A percentile compares a stretch with the other conserved stretches of the same genome.
Evolutionary conservation across 2,113 vertebrate species (phyloP).

Genomic region (Petrocephalus microphthalmus): DNA sequence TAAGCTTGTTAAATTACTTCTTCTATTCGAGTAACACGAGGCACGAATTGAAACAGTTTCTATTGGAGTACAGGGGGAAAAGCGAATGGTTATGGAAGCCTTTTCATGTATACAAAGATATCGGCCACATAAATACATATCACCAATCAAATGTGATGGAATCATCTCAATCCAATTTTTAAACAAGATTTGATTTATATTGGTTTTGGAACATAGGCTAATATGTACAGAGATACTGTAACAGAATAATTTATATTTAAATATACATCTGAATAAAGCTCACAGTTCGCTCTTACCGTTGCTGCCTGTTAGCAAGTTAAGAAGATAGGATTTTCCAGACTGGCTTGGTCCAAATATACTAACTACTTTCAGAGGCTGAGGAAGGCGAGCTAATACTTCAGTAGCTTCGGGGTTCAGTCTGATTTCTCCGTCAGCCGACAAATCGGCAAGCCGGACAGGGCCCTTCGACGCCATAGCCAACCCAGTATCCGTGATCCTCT

Average conservation of each 20-base stretch:
- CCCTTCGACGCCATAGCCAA: not conserved
- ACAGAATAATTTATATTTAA: not conserved
- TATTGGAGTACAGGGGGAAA: not conserved
- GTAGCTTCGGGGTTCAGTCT: slow-evolving; percentile 9
- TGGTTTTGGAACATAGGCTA: too few relatives aligned
- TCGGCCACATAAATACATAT: not conserved
- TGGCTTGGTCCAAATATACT: slow-evolving; percentile 21
- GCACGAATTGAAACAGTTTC: not conserved
- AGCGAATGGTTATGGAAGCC: not conserved
- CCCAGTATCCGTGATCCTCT: not conserved
- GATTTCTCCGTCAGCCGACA: not conserved
- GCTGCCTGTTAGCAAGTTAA: slow-evolving; percentile 1
- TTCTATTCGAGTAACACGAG: not conserved
- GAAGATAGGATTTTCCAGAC: slow-evolving; percentile 19
- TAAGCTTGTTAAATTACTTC: not conserved
- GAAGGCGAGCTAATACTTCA: not conserved
- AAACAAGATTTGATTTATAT: too few relatives aligned
- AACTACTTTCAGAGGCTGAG: not conserved
- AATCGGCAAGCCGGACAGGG: not conserved
- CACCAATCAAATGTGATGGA: too few relatives aligned
- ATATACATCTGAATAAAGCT: not conserved
- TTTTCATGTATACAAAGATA: not conserved
- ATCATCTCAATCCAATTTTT: too few relatives aligned
- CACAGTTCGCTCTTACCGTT: not conserved
- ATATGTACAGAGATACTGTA: too few relatives aligned